Evolutionary conservation across 2,113 vertebrate genomes (phyloP).

Genomic region (Crotophaga sulcirostris): DNA sequence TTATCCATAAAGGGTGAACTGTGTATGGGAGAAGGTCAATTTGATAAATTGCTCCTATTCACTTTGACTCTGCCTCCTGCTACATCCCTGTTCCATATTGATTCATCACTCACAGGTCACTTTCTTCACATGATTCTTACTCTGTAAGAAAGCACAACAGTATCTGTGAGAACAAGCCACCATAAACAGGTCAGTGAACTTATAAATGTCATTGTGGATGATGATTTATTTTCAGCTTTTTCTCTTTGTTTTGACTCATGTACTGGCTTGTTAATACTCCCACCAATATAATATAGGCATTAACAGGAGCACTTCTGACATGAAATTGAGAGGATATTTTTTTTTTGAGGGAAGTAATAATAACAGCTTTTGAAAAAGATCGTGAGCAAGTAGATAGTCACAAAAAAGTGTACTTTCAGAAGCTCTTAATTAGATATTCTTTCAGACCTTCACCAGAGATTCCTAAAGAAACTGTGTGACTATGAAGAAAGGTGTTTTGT

Average conservation of each 20-base stretch:
- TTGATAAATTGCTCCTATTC: conserved; percentile 19
- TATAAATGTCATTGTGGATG: neutral
- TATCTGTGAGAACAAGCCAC: neutral
- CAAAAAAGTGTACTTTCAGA: neutral
- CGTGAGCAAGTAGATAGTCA: neutral
- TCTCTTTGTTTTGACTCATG: neutral
- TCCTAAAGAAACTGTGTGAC: neutral
- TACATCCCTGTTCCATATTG: neutral
- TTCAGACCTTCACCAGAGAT: neutral
- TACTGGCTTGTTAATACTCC: neutral
- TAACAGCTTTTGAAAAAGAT: neutral
- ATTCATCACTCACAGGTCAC: conserved; percentile 9
- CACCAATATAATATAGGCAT: neutral
- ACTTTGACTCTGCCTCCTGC: neutral
- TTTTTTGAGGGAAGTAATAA: neutral
- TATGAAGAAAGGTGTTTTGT: neutral
- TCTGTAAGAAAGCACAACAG: neutral
- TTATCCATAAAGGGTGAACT: neutral
- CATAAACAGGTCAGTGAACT: neutral
- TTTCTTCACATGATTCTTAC: neutral
- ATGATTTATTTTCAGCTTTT: neutral
- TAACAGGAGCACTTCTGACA: neutral
- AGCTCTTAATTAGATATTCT: neutral
- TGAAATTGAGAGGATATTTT: neutral
- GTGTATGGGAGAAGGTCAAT: neutral